Evolutionary conservation across 2,888 invertebrate species (phyloP).

Genomic region (Eretmocerus hayati): DNA sequence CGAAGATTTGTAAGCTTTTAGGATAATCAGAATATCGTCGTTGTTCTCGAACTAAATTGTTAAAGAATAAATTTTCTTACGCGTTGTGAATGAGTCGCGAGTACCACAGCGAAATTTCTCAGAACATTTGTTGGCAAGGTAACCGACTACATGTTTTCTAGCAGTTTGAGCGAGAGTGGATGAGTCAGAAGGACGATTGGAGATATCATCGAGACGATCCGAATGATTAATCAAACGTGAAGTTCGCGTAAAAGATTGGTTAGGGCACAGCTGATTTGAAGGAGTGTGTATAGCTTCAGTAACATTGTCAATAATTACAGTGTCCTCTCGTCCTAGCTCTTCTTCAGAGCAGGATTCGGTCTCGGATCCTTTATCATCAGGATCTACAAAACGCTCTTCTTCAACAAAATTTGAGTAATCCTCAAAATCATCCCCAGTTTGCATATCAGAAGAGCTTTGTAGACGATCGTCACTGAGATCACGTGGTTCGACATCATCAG

Average conservation of each 20-base stretch:
- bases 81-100: neutral
- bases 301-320: too few relatives aligned
- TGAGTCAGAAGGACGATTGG: neutral
- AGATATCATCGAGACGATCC: neutral
- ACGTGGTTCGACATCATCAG: neutral
- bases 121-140: slow-evolving; percentile 1
- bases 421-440: too few relatives aligned
- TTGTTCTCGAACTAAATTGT: neutral
- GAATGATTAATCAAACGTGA: neutral
- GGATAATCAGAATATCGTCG: neutral
- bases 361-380: too few relatives aligned
- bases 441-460: too few relatives aligned
- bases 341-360: too few relatives aligned
- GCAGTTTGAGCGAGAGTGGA: neutral
- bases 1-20: neutral
- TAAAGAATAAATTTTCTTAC: neutral
- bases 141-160: slow-evolving; percentile 2
- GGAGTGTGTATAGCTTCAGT: too few relatives aligned
- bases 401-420: too few relatives aligned
- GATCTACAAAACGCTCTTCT: neutral
- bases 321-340: too few relatives aligned
- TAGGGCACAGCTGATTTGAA: too few relatives aligned
- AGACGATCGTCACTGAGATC: too few relatives aligned
- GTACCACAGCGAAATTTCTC: neutral
- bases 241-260: neutral